phyloP scores from a whole-genome alignment of 2,113 vertebrate genomes.

The Hucho hucho region DNA sequence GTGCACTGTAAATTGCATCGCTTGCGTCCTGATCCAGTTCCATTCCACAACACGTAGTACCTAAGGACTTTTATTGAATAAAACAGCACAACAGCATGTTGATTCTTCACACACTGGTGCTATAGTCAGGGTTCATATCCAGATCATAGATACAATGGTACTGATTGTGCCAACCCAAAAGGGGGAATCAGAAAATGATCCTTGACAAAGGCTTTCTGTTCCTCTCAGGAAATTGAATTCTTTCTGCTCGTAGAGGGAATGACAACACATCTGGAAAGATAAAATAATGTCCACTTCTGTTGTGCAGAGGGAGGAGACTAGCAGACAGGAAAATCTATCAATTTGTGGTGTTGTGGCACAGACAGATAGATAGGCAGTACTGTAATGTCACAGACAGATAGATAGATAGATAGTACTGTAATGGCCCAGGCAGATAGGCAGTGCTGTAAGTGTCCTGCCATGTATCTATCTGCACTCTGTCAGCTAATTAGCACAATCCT shows the following conservation, averaged over 20 bases:
- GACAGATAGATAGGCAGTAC: too few species aligned
- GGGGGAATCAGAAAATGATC: slow-evolving; percentile 34
- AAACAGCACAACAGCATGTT: slow-evolving; percentile 44
- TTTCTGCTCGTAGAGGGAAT: slow-evolving; percentile 39
- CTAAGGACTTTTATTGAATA: slow-evolving; percentile 7
- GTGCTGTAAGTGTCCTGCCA: too few species aligned
- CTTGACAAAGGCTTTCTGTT: slow-evolving; percentile 64
- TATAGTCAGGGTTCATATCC: slow-evolving; percentile 57
- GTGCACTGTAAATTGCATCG: too few species aligned
- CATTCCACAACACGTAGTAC: not conserved
- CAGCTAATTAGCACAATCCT: too few species aligned
- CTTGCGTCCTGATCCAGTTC: slow-evolving; percentile 33
- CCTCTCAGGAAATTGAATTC: slow-evolving; percentile 58
- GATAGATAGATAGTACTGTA: too few species aligned
- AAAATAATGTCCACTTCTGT: slow-evolving; percentile 45
- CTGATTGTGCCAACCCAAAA: slow-evolving; percentile 57
- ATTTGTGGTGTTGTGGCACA: slow-evolving; percentile 45
- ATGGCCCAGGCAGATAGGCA: too few species aligned
- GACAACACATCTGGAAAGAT: slow-evolving; percentile 55
- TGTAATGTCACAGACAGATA: too few species aligned
- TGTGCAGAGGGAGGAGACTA: slow-evolving; percentile 15
- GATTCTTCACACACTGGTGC: slow-evolving; percentile 50
- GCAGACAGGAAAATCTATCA: slow-evolving; percentile 52
- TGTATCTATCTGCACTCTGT: too few species aligned
- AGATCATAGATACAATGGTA: slow-evolving; percentile 55